Evolutionary conservation across 2,113 vertebrate genomes (phyloP), one percentile per base, ranked within the genome.

Genomic region (Oncorhynchus clarkii): DNA sequence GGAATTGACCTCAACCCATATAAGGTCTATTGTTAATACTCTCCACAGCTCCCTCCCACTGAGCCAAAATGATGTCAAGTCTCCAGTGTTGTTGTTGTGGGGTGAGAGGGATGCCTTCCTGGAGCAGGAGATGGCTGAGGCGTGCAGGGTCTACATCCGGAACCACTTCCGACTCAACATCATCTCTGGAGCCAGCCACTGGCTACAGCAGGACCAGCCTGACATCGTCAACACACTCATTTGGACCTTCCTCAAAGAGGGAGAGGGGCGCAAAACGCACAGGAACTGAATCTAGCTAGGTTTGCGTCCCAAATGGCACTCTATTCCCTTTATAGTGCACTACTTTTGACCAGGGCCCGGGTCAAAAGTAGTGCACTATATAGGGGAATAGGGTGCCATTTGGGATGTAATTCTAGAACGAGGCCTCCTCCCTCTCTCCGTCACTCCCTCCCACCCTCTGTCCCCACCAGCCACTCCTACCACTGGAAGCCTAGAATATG

Each of bases 201-300:
- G 97, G 97, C 95, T 99, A 86, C 97, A 99, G 89, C 96, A 99
- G 91, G 97, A 99, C 91, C 97, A 98, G 90, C 97, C 98, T 6
- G 95, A 99, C 70, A 96, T 97, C 60, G 97, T 99, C 70, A 99
- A 99, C 92, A 97, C 95, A 81, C 92, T 99, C 90, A 99, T 99
- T 91, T 99, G 97, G 97, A 98, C 95, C 82, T 99, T 99, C 93
- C 93, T 99, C 76, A 97, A 97, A 86, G 96, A 98, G 90, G 95
- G 96, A 79, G 93, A 93, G 84, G 93, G 94, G 74, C 93, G 94
- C 67, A 96, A 94, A 91, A 93, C 92, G 85, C 89, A 92, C 90
- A 92, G 93, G 86, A 92, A 91, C 90, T 93, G 88, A 90, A 83
- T 13, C 78, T 79, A 26, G 27, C 24, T 39, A 29, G 29, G 7